Evolutionary conservation across 1,140 invertebrate genomes (phyloP), one percentile per base, ranked within the genome.

Genomic region (Bursaphelenchus mucronatus): DNA sequence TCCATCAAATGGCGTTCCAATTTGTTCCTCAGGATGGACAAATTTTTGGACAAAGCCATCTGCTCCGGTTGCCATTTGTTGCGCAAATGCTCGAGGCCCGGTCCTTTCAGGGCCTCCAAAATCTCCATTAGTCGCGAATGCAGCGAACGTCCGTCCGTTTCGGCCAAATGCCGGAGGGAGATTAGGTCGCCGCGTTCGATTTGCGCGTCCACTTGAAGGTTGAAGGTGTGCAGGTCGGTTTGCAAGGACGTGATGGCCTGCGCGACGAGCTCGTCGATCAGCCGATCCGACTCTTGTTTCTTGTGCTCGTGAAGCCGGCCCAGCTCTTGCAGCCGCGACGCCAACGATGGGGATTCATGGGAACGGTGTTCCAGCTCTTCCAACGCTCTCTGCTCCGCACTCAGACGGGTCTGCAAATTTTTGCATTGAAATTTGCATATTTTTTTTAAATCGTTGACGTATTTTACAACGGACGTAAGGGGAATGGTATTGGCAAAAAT

Each of bases 261-360:
- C 5, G n/a, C 47, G n/a, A 62, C 13, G 13, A 49, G n/a, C 43
- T 58, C 50, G 59, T 61, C 57, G 54, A 62, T 13, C 47, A 62
- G 57, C 10, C 21, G 52, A 19, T 15, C 59, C 15, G 11, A 39
- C 45, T 59, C 52, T 3, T n/a, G 15, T 4, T 41, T 11, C 13
- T 49, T 45, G n/a, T 61, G 4, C 3, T 9, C 59, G 13, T 61
- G 47, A 3, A 30, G 11, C 13, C 30, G 10, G 55, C 21, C 13
- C 43, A 62, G 47, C 17, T 61, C 15, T 5, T 17, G 47, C 1
- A 57, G n/a, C 13, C 21, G 50, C 11, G 15, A 15, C n/a, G 59
- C n/a, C 39, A 62, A 49, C 30, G 39, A 21, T 1, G 57, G 57
- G 1, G 54, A 55, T 44, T 55, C 54, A n/a, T 11, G 19, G 40